Evolutionary conservation across 2,797 vertebrate genomes (phyloP), one percentile per base, ranked within the genome.

Genomic region (Percopsis omiscomaycus): DNA sequence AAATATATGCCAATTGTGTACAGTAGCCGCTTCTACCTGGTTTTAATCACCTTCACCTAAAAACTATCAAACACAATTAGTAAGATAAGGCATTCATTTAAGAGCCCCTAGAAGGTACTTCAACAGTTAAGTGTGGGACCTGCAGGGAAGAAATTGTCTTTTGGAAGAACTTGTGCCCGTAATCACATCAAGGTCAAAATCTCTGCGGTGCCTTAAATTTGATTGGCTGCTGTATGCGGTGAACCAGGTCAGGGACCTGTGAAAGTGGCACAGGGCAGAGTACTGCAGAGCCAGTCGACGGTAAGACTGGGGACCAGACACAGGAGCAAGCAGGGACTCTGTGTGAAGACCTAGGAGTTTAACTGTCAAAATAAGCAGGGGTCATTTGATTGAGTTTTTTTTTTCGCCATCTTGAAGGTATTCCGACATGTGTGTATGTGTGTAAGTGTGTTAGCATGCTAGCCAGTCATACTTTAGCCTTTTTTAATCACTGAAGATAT

Each of bases 121-220:
- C 69, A 74, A 73, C 65, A 75, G 65, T 50, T 59, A 15, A 53
- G 56, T 46, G 68, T 27, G 56, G 37, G 15, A 51, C 73, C 59
- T 67, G 74, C 61, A 3, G 47, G 46, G 51, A 15, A 15, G 42
- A 13, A 45, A 57, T 37, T 37, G 68, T 45, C 16, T 49, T 48
- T 63, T 61, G 58, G 50, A 75, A 73, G 66, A 84, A 82, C 69
- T 71, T 85, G 74, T 71, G 67, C 71, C 74, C 80, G 66, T 45
- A 22, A 64, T 62, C 64, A 84, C 84, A 88, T 90, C 82, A 81
- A 84, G 87, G 85, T 89, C 87, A 81, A 75, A 77, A 80, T 86
- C 79, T 83, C 67, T 84, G 66, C 37, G 3, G 74, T 13, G 74
- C 55, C 69, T 71, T 69, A 37, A 13, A 71, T 82, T 77, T 88